Evolutionary conservation across 1,140 invertebrate genomes (phyloP).

Genomic region (Hyposmocoma kahamanoa): DNA sequence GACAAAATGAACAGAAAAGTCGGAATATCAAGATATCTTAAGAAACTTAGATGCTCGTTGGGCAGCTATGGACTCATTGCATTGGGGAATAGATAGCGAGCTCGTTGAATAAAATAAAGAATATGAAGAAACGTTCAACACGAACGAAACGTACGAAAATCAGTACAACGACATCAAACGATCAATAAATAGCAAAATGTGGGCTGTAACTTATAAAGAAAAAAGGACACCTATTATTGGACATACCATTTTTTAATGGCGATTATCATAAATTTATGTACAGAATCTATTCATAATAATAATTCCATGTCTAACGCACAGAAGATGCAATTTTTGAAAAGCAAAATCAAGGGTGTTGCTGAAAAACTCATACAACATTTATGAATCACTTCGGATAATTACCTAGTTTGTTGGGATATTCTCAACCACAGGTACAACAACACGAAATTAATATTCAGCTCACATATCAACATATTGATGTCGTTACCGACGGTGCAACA

Average conservation of each 20-base stretch:
- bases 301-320: not conserved
- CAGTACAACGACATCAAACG: not conserved
- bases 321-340: constrained; percentile 1
- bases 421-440: not conserved
- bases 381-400: not conserved
- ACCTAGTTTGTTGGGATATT: not conserved
- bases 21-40: not conserved
- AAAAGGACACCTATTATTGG: not conserved
- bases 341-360: not conserved
- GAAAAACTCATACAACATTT: constrained; percentile 2
- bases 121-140: not conserved
- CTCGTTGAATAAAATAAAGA: not conserved
- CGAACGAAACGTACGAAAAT: not conserved
- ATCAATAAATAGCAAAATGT: not conserved
- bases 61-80: not conserved
- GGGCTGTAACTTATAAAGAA: not conserved
- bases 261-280: not conserved
- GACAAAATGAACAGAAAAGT: not conserved
- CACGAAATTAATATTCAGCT: not conserved
- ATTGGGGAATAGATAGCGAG: not conserved
- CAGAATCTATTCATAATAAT: not conserved
- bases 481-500: not conserved
- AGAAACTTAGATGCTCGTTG: not conserved
- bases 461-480: not conserved
- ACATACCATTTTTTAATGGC: not conserved